Conservation (phyloP, 2,113 vertebrate genomes). For the Onychostoma macrolepis region DNA sequence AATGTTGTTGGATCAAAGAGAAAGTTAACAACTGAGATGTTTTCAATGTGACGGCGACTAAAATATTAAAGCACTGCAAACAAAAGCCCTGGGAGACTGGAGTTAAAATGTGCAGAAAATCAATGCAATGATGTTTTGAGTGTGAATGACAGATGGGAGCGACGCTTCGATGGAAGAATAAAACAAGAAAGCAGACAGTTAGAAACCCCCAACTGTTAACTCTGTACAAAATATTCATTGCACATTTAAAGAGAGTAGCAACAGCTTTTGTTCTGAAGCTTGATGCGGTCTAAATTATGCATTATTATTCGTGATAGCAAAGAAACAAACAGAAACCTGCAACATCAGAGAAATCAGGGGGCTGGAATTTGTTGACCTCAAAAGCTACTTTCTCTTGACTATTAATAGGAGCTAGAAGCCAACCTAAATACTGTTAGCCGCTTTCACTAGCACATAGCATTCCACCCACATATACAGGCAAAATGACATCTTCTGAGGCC, state of each 20-base stretch:
- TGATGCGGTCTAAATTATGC: constrained; percentile 12
- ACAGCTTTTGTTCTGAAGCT: neutral
- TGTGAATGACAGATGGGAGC: constrained; percentile 29
- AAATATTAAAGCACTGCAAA: constrained; percentile 14
- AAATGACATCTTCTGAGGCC: constrained; percentile 50
- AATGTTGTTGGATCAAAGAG: constrained; percentile 8
- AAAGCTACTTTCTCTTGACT: constrained; percentile 69
- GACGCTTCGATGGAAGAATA: constrained; percentile 9
- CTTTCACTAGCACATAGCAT: constrained; percentile 40
- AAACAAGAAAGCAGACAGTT: constrained; percentile 8
- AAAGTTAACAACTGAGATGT: neutral
- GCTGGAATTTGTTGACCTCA: constrained; percentile 69
- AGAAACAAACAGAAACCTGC: constrained; percentile 65
- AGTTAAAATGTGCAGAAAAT: constrained; percentile 32
- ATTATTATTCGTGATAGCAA: constrained; percentile 47
- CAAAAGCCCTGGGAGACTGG: constrained; percentile 4
- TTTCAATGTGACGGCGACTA: neutral
- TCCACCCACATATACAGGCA: constrained; percentile 32
- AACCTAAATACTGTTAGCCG: constrained; percentile 50
- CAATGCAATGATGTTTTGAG: constrained; percentile 44
- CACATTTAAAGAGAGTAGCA: neutral
- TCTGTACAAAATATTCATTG: neutral
- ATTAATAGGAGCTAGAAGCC: constrained; percentile 70
- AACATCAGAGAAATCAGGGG: constrained; percentile 58
- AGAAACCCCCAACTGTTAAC: constrained; percentile 30